Evolutionary conservation across 2,888 invertebrate genomes (phyloP).

Genomic region (Melangyna quadrimaculata): DNA sequence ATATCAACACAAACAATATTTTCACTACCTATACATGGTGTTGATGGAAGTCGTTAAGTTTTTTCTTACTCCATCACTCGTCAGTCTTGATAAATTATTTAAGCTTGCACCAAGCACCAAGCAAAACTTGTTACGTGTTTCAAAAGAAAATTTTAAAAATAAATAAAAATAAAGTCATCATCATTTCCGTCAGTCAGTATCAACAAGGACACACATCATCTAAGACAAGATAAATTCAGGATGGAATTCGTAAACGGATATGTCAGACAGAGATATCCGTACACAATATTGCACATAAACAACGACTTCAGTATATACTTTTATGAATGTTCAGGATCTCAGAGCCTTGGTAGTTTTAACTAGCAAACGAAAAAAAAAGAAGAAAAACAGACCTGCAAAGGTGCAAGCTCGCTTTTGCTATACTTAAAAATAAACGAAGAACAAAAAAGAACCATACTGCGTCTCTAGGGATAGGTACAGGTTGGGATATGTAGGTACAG

Average conservation of each 20-base stretch:
- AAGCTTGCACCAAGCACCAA: slow-evolving; percentile 30
- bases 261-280: slow-evolving; percentile 24
- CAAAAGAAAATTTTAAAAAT: slow-evolving; percentile 52
- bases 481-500: neutral
- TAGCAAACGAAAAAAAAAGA: neutral
- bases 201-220: slow-evolving; percentile 10
- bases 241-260: slow-evolving; percentile 41
- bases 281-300: neutral
- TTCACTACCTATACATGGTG: too few species aligned
- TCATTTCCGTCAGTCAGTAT: neutral
- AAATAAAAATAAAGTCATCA: slow-evolving; percentile 23
- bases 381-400: neutral
- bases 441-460: neutral
- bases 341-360: slow-evolving; percentile 9
- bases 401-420: slow-evolving; percentile 24
- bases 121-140: slow-evolving; percentile 24
- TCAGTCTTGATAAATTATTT: slow-evolving; percentile 51
- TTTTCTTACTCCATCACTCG: neutral
- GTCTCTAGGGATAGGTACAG: neutral
- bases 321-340: slow-evolving; percentile 20
- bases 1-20: too few species aligned
- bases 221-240: slow-evolving; percentile 4
- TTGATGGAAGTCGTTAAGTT: neutral
- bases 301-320: slow-evolving; percentile 7
- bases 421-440: neutral